Evolutionary conservation across 2,113 vertebrate species (phyloP).

Genomic region (Hippocampus guttulatus): DNA sequence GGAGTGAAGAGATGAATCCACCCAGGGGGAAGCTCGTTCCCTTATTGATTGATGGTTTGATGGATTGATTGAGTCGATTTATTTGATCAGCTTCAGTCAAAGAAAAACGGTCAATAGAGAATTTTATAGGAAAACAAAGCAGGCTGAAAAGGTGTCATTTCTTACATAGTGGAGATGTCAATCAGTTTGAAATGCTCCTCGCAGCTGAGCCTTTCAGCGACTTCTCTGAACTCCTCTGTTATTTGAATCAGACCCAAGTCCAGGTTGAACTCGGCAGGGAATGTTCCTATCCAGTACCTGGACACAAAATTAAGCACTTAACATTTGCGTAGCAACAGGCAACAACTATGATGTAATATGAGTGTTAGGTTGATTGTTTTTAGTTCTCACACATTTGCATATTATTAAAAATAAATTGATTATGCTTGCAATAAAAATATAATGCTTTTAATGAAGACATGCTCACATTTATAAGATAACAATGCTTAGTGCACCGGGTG

Average conservation of each 20-base stretch:
- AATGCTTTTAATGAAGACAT: too few species aligned
- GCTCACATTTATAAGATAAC: too few species aligned
- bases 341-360: not conserved
- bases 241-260: slow-evolving; percentile 88
- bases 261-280: slow-evolving; percentile 96
- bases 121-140: too few species aligned
- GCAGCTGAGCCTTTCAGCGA: slow-evolving; percentile 80
- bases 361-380: too few species aligned
- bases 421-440: too few species aligned
- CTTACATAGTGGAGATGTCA: slow-evolving; percentile 98
- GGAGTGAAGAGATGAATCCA: not conserved
- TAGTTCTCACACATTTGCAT: too few species aligned
- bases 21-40: not conserved
- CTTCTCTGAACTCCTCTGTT: slow-evolving; percentile 89
- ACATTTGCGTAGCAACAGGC: slow-evolving; percentile 1
- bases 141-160: not conserved
- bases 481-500: too few species aligned
- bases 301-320: slow-evolving; percentile 3
- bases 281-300: slow-evolving; percentile 97
- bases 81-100: too few species aligned
- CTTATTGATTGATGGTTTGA: too few species aligned
- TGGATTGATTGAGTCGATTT: too few species aligned
- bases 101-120: too few species aligned
- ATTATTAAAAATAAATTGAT: too few species aligned
- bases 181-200: slow-evolving; percentile 89